Percentiles rank a stretch among this genome's conserved stretches.
Evolutionary conservation across 2,797 vertebrate species (phyloP).

Genomic region (Pangasius macronema): DNA sequence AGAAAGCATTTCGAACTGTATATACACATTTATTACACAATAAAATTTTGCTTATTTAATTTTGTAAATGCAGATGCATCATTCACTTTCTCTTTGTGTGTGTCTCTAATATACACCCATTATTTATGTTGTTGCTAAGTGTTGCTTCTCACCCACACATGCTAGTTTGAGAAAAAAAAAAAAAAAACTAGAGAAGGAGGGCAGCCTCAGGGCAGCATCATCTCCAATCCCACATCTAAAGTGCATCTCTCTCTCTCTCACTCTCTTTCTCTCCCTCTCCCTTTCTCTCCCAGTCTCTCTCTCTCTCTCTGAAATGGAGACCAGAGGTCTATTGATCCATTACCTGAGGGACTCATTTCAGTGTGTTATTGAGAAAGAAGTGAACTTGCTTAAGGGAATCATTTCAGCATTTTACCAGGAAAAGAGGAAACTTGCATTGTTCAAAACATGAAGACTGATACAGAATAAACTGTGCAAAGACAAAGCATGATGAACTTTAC

Average conservation of each 20-base stretch:
- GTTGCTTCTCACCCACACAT: slow-evolving; percentile 40
- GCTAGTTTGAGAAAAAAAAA: slow-evolving; percentile 9
- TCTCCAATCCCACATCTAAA: slow-evolving; percentile 35
- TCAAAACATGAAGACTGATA: not conserved
- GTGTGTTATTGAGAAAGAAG: slow-evolving; percentile 9
- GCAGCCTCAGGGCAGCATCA: slow-evolving; percentile 38
- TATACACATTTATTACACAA: not conserved
- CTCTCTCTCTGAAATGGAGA: slow-evolving; percentile 28
- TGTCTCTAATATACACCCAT: not conserved
- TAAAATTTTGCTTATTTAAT: not conserved
- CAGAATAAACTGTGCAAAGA: not conserved
- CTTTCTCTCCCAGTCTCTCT: slow-evolving; percentile 22
- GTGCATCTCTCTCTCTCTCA: slow-evolving; percentile 5
- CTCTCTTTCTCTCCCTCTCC: slow-evolving; percentile 17
- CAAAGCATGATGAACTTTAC: not conserved
- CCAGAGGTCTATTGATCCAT: slow-evolving; percentile 36
- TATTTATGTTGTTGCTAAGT: slow-evolving; percentile 51
- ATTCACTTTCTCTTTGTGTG: not conserved
- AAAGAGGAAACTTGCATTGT: not conserved
- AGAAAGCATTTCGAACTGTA: not conserved
- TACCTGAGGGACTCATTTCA: not conserved
- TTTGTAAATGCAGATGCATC: not conserved
- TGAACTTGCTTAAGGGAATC: slow-evolving; percentile 25
- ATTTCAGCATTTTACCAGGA: slow-evolving; percentile 1
- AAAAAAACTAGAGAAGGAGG: slow-evolving; percentile 8